Percentiles rank a stretch among this genome's conserved stretches.
Evolutionary conservation across 2,113 vertebrate genomes (phyloP).

Genomic region (Myotis brandtii): DNA sequence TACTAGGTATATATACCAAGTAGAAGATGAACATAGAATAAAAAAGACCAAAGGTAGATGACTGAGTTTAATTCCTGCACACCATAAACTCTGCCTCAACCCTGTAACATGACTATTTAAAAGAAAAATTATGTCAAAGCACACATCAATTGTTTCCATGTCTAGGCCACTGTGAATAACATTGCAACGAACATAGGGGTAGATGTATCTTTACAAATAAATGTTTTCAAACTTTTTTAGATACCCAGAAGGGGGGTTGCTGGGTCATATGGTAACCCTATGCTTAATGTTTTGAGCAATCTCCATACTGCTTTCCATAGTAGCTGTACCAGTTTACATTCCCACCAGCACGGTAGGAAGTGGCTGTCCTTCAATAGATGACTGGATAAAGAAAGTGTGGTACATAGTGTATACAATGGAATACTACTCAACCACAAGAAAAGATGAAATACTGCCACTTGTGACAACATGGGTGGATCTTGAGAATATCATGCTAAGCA

Average conservation of each 20-base stretch:
- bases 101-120: background rate
- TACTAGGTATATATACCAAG: background rate
- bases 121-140: background rate
- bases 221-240: background rate
- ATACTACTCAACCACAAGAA: background rate
- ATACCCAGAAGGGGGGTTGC: background rate
- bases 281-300: background rate
- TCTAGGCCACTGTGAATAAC: background rate
- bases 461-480: background rate
- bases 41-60: background rate
- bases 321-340: background rate
- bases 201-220: background rate
- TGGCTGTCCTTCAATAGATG: background rate
- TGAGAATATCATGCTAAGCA: background rate
- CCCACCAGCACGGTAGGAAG: background rate
- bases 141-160: background rate
- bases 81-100: background rate
- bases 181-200: background rate
- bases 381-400: background rate
- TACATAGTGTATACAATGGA: background rate
- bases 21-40: background rate
- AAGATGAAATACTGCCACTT: background rate
- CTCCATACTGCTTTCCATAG: background rate
- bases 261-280: background rate
- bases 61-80: background rate